Conservation (phyloP, 2,797 vertebrate species). For the Morelia viridis region DNA sequence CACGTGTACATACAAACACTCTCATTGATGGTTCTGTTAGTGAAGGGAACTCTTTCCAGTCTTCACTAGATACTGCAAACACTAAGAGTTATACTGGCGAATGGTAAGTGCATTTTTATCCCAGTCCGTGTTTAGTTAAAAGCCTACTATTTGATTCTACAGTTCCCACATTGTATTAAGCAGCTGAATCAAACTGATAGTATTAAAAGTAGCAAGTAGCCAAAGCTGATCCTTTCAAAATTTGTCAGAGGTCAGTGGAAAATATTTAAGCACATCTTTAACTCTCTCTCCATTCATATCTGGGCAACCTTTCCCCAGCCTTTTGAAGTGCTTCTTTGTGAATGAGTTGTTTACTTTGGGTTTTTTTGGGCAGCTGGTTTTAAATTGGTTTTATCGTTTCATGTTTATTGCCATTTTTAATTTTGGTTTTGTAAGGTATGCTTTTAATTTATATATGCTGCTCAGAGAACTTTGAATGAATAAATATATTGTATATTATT, state of each 20-base stretch:
- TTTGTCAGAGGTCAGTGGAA: background rate
- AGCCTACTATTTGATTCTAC: background rate
- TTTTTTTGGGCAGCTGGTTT: background rate
- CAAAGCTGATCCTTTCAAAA: background rate
- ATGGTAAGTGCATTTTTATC: background rate
- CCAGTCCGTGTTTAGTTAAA: background rate
- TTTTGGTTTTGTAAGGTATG: background rate
- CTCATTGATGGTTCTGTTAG: background rate
- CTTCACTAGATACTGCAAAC: background rate
- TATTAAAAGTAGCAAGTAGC: background rate
- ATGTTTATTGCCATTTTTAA: background rate
- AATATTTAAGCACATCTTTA: background rate
- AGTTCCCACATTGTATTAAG: background rate
- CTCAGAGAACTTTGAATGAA: background rate
- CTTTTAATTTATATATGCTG: background rate
- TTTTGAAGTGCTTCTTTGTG: background rate
- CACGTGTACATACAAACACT: background rate
- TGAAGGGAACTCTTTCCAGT: background rate
- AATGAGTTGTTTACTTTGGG: background rate
- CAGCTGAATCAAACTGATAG: background rate
- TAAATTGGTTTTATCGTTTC: background rate
- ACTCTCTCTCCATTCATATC: background rate
- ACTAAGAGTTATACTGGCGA: background rate
- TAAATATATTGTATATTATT: background rate
- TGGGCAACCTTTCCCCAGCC: background rate